Evolutionary conservation across 2,797 vertebrate genomes (phyloP).

Genomic region (Emys orbicularis): DNA sequence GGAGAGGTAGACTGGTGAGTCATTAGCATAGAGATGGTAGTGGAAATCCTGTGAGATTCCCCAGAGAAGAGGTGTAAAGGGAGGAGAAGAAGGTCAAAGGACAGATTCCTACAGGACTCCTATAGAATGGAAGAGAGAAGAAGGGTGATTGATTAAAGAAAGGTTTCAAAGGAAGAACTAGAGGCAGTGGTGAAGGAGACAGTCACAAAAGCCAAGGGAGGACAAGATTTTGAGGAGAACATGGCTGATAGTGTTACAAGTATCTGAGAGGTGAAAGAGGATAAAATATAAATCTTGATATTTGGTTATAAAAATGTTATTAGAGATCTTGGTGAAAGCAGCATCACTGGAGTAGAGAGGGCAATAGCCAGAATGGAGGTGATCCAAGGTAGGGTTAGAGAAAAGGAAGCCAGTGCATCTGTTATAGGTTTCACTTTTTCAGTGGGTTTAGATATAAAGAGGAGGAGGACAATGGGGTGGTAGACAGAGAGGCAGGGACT

Average conservation of each 20-base stretch:
- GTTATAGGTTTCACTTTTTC: neutral
- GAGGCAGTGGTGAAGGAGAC: neutral
- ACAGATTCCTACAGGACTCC: too few relatives aligned
- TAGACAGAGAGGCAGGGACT: neutral
- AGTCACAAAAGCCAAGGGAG: neutral
- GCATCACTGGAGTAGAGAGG: neutral
- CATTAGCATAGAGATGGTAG: too few relatives aligned
- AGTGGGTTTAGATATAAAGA: slow-evolving; percentile 10
- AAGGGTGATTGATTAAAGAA: neutral
- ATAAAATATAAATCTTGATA: neutral
- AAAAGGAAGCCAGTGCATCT: neutral
- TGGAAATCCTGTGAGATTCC: too few relatives aligned
- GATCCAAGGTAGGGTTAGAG: too few relatives aligned
- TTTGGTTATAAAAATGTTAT: neutral
- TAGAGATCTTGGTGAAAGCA: neutral
- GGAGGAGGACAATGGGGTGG: neutral
- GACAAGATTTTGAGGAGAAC: neutral
- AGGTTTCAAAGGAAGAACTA: neutral
- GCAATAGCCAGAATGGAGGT: neutral
- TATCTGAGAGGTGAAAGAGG: neutral
- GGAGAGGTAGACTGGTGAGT: too few relatives aligned
- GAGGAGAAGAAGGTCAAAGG: too few relatives aligned
- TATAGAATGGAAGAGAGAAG: too few relatives aligned
- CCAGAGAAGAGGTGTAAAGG: too few relatives aligned
- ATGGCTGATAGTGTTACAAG: neutral